Conservation (phyloP, 2,797 vertebrate genomes). For the Falco peregrinus region DNA sequence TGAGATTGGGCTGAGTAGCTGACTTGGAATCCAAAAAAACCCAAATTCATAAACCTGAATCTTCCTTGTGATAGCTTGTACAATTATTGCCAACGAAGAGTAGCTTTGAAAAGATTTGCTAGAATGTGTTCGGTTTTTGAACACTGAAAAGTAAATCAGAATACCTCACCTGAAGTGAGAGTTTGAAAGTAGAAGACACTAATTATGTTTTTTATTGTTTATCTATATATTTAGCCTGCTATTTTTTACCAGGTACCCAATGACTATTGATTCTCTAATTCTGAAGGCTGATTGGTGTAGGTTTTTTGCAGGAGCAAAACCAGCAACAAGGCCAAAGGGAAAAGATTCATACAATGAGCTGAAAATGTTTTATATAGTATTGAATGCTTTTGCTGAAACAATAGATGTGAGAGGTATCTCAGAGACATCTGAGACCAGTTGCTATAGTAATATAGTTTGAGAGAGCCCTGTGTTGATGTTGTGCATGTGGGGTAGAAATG, state of each 20-base stretch:
- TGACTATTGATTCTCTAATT: not conserved
- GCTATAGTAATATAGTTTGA: constrained; percentile 35
- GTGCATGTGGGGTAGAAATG: not conserved
- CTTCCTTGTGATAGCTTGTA: not conserved
- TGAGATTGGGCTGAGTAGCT: not conserved
- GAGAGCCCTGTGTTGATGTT: not conserved
- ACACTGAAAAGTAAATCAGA: not conserved
- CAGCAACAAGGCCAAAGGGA: not conserved
- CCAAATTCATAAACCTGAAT: not conserved
- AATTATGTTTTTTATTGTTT: not conserved
- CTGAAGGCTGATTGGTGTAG: not conserved
- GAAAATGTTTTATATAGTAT: not conserved
- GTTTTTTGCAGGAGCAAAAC: not conserved
- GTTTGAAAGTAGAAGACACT: not conserved
- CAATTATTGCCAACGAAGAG: not conserved
- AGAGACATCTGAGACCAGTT: constrained; percentile 20
- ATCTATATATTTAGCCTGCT: not conserved
- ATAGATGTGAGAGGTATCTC: not conserved
- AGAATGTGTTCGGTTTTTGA: not conserved
- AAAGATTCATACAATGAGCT: not conserved
- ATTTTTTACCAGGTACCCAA: not conserved
- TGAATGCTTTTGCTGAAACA: not conserved
- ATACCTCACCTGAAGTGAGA: not conserved
- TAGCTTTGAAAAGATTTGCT: not conserved
- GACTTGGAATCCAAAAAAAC: not conserved